Base-by-base conservation (phyloP, 2,113 vertebrate species). In the Crotophaga sulcirostris region DNA sequence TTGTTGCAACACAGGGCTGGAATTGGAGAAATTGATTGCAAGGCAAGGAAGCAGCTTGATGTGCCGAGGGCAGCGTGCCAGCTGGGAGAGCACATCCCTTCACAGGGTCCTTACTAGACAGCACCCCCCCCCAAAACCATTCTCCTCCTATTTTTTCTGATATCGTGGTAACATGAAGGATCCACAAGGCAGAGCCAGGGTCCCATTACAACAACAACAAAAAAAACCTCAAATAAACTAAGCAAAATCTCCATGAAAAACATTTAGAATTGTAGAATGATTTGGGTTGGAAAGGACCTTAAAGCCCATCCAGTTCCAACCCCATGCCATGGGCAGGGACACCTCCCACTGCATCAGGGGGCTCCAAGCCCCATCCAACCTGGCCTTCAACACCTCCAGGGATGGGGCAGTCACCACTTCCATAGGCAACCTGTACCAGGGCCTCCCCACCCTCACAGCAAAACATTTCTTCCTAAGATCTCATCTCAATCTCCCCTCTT, bases 151-250 rank as follows among this genome's bases (percentile, higher is more conserved):
- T 11, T 40, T 44, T 40, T n/a, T 31, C n/a, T 31, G 20, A 70
- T 13, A 40, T 5, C 2, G 1, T 33, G 54, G n/a, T 4, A 58
- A 70, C 0, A 0, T 2, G 12, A n/a, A 59, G 29, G 40, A 59
- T 7, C 29, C 73, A n/a, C 0, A 0, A 56, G 74, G n/a, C 42
- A 78, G 36, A 54, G 40, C 18, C 55, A 55, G 33, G 2, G 1
- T 45, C 45, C 33, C 10, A 42, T 42, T 10, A 20, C 20, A 0
- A 0, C 3, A n/a, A n/a, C 8, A 3, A 3, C 18, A 18, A 6
- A 40, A 42, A 38, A 33, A 26, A 18, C 5, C 3, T 17, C 42
- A 18, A 38, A 25, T 34, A 12, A 38, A 82, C 28, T 4, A 26
- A 52, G 29, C 9, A 63, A 63, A 86, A 59, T 3, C 33, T 23